A percentile compares a stretch with the other conserved stretches of the same genome.
Evolutionary conservation across 2,888 invertebrate species (phyloP).

Genomic region (Criorhina ranunculi): DNA sequence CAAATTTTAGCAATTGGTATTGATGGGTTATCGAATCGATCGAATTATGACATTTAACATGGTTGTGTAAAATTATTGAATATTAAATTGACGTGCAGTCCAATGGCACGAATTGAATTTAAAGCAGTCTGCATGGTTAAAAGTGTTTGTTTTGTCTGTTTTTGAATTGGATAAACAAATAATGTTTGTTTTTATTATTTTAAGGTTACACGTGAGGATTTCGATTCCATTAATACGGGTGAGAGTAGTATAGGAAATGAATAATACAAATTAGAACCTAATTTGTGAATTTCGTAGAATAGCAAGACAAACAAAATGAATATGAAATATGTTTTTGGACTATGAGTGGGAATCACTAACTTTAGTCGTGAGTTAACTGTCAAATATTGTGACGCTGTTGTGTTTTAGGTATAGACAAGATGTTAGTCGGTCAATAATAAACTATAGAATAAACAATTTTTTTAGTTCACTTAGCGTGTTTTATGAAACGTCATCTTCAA

Average conservation of each 20-base stretch:
- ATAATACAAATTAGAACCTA: background rate
- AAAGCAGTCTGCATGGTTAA: background rate
- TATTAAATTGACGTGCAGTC: background rate
- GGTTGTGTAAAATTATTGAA: slow-evolving; percentile 22
- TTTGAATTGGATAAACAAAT: slow-evolving; percentile 10
- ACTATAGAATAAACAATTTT: too few species aligned
- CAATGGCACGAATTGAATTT: slow-evolving; percentile 5
- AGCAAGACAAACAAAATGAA: background rate
- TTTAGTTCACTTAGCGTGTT: too few species aligned
- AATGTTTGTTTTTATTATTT: slow-evolving; percentile 5
- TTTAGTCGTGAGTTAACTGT: background rate
- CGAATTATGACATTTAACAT: slow-evolving; percentile 45
- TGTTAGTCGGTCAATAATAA: too few species aligned
- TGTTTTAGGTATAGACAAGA: too few species aligned
- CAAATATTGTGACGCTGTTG: too few species aligned
- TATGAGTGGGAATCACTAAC: too few species aligned
- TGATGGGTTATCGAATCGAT: slow-evolving; percentile 22
- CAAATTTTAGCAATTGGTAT: slow-evolving; percentile 15
- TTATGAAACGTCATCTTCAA: too few species aligned
- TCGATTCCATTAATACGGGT: background rate
- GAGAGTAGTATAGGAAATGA: background rate
- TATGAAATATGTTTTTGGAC: too few species aligned
- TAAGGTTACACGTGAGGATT: background rate
- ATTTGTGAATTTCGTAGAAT: background rate
- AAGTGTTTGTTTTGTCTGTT: background rate